phyloP scores from a whole-genome alignment of 2,113 vertebrate genomes.

The Prunella fulvescens region DNA sequence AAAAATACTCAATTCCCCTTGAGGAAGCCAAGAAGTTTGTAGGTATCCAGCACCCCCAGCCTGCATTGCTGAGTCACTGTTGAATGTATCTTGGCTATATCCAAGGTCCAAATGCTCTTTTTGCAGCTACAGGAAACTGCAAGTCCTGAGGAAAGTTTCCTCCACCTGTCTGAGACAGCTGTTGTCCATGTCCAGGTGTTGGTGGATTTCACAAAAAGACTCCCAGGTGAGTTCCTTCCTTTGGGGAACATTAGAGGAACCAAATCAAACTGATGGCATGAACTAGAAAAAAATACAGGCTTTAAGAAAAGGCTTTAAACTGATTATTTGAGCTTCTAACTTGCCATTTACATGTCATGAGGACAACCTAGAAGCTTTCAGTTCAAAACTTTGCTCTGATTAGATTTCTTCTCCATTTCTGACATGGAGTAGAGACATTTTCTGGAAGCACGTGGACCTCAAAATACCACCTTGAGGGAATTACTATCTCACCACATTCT shows the following conservation, averaged over 20 bases:
- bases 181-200: constrained; percentile 78
- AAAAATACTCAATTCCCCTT: constrained; percentile 75
- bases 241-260: not conserved
- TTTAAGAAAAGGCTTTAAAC: not conserved
- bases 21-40: constrained; percentile 80
- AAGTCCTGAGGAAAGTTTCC: constrained; percentile 75
- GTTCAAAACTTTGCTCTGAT: not conserved
- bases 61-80: not conserved
- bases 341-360: not conserved
- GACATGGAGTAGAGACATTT: not conserved
- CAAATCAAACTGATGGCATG: not conserved
- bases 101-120: not conserved
- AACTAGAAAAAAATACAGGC: not conserved
- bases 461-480: not conserved
- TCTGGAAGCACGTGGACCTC: not conserved
- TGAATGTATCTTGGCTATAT: not conserved
- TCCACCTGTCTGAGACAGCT: constrained; percentile 70
- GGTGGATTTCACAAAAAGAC: constrained; percentile 84
- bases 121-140: constrained; percentile 80
- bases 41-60: constrained; percentile 46
- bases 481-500: not conserved
- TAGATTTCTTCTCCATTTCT: not conserved
- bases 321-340: not conserved
- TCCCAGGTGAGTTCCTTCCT: constrained; percentile 73
- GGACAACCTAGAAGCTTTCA: not conserved